Conservation (phyloP, 1,140 invertebrate genomes). For the Tribolium castaneum region DNA sequence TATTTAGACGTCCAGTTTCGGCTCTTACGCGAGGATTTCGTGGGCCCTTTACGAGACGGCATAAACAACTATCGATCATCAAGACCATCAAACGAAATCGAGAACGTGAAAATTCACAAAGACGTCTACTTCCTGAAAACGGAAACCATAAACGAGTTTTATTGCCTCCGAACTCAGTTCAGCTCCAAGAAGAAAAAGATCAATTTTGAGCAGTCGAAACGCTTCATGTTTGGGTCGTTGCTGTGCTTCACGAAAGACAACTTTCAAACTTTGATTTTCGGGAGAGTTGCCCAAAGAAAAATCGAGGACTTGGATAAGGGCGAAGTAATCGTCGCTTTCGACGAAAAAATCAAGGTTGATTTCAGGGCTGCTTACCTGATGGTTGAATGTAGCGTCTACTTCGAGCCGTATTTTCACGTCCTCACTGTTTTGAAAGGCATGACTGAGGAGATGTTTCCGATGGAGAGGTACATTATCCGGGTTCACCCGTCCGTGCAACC, state of each 20-base stretch:
- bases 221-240: conserved; percentile 79
- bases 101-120: conserved; percentile 57
- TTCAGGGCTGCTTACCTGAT: conserved; percentile 67
- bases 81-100: conserved; percentile 52
- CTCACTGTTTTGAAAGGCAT: conserved; percentile 71
- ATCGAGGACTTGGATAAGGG: conserved; percentile 64
- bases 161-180: conserved; percentile 51
- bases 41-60: conserved; percentile 69
- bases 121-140: conserved; percentile 48
- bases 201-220: conserved; percentile 65
- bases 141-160: conserved; percentile 49
- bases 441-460: conserved; percentile 68
- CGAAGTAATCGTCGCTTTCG: conserved; percentile 66
- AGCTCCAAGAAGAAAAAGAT: conserved; percentile 49
- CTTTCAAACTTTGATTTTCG: conserved; percentile 76
- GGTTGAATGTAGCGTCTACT: conserved; percentile 76
- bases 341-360: conserved; percentile 59
- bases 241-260: conserved; percentile 76
- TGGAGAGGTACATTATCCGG: conserved; percentile 69
- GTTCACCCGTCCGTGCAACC: conserved; percentile 58
- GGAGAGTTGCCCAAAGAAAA: conserved; percentile 72
- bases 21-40: conserved; percentile 80
- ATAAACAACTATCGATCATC: conserved; percentile 62
- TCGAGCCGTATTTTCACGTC: conserved; percentile 75
- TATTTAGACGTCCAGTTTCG: conserved; percentile 85